Base-by-base conservation (phyloP, 2,113 vertebrate species). In the Orthonyx spaldingii region DNA sequence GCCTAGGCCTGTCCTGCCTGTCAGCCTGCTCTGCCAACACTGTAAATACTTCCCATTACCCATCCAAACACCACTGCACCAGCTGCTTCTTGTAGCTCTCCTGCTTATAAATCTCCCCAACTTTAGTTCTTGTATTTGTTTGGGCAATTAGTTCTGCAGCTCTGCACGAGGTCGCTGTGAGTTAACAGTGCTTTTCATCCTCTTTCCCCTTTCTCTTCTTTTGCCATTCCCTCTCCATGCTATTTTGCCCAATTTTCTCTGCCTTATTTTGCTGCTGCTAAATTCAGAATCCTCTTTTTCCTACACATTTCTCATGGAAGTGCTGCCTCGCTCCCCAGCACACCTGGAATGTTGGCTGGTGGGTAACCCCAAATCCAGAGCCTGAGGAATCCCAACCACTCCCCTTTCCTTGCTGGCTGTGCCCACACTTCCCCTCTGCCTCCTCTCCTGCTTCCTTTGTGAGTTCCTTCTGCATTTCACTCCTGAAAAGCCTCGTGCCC, bases 41-140 rank as follows among this genome's bases (percentile, higher is more conserved):
- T 74, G 75, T 95, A 96, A 94, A 95, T 79, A 65, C 71, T 91
- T 72, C 47, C 72, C 84, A 82, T 87, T 96, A 76, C 61, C 75
- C 91, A 60, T 79, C 69, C 33, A 23, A 89, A 82, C 61, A 47
- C 77, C 74, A 11, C 10, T 71, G 81, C 83, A 86, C n/a, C 91
- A 79, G 91, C 81, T 96, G 84, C 69, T 91, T 84, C 89, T 57
- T 79, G 22, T 52, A 44, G 80, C 61, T 63, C 61, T 88, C 80
- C 64, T 79, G 77, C 81, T 91, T 88, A 35, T 93, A 91, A 95
- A 94, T 90, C 50, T 82, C 14, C 66, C 16, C 56, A 55, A 3
- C 32, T 84, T 65, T 63, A 57, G 22, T 68, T 85, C 57, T 55
- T 42, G 7, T 61, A 32, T 93, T 91, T 94, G 37, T 76, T 83